phyloP scores from a whole-genome alignment of 2,113 vertebrate species.

The Ptilonorhynchus violaceus region DNA sequence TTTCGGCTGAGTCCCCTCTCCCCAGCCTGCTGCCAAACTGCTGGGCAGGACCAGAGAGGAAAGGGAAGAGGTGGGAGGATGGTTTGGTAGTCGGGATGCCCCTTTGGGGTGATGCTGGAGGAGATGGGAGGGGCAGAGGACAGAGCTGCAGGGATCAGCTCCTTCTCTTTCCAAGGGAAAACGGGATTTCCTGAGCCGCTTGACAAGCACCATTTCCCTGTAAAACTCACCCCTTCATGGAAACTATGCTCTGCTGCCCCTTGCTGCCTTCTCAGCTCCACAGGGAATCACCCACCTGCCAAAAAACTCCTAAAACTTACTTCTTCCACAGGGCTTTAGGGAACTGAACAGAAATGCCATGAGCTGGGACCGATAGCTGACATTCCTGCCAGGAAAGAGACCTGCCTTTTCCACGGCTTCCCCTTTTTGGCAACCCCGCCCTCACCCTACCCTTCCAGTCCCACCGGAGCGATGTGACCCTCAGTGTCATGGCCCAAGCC shows the following conservation, averaged over 20 bases:
- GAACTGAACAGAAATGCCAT: neutral
- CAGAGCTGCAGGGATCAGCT: rapidly evolving
- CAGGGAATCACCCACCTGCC: neutral
- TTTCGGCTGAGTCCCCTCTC: rapidly evolving
- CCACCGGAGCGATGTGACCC: neutral
- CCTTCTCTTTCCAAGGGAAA: neutral
- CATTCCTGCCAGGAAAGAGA: rapidly evolving
- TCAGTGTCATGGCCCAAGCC: rapidly evolving
- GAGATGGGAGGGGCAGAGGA: neutral
- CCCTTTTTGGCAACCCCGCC: neutral
- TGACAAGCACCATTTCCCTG: neutral
- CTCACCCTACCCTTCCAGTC: neutral
- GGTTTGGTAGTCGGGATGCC: rapidly evolving
- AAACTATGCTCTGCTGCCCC: rapidly evolving
- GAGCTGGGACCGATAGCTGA: rapidly evolving
- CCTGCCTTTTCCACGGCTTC: neutral
- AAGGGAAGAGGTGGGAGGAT: neutral
- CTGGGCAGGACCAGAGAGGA: neutral
- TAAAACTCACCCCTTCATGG: neutral
- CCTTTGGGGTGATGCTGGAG: neutral
- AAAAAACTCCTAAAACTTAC: rapidly evolving
- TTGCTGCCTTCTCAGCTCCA: neutral
- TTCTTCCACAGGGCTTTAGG: rapidly evolving
- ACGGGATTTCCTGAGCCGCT: neutral
- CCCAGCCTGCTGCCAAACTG: rapidly evolving